phyloP scores from a whole-genome alignment of 2,797 vertebrate genomes.

The Diceros bicornis region DNA sequence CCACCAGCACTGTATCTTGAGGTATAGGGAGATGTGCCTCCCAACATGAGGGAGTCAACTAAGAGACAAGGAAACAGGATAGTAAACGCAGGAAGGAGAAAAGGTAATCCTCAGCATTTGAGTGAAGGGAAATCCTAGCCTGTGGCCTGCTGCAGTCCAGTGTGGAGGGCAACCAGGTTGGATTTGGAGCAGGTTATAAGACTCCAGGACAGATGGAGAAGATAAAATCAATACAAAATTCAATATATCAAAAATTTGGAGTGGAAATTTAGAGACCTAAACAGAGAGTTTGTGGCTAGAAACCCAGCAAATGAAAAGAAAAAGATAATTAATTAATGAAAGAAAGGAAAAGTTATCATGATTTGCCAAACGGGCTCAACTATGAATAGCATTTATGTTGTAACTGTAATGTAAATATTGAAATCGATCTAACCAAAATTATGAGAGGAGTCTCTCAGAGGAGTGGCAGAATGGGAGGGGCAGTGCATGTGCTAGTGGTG shows the following conservation, averaged over 20 bases:
- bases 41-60: not conserved
- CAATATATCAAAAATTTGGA: not conserved
- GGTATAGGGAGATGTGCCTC: not conserved
- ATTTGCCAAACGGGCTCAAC: not conserved
- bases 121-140: not conserved
- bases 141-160: not conserved
- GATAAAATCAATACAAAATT: not conserved
- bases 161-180: not conserved
- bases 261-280: not conserved
- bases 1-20: not conserved
- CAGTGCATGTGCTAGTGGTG: not conserved
- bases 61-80: not conserved
- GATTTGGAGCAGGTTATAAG: not conserved
- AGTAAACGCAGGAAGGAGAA: not conserved
- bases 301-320: not conserved
- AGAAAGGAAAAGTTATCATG: not conserved
- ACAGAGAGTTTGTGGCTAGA: not conserved
- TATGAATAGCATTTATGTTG: not conserved
- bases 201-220: not conserved
- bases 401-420: not conserved
- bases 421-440: not conserved
- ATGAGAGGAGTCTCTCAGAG: not conserved
- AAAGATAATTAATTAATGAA: not conserved
- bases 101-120: not conserved
- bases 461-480: not conserved